Evolutionary conservation across 2,113 vertebrate genomes (phyloP).

Genomic region (Apeltes quadracus): DNA sequence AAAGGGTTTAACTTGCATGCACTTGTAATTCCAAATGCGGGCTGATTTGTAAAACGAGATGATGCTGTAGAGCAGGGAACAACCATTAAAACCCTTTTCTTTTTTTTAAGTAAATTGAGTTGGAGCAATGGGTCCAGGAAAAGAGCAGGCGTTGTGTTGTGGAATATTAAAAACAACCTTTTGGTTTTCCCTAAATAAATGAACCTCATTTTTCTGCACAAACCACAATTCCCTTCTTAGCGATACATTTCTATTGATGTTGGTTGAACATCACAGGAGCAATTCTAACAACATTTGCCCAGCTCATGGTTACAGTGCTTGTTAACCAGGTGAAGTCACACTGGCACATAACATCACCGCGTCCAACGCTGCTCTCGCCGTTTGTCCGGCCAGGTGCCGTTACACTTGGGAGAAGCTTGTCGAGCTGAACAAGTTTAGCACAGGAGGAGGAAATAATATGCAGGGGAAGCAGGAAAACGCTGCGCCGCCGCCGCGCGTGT

Average conservation of each 20-base stretch:
- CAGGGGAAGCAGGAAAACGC: conserved; percentile 42
- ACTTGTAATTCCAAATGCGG: conserved; percentile 56
- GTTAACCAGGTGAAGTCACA: conserved; percentile 24
- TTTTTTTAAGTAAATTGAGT: background rate
- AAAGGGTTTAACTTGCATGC: conserved; percentile 63
- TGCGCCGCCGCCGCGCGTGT: background rate
- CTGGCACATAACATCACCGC: too few species aligned
- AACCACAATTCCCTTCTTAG: conserved; percentile 7
- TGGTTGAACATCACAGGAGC: conserved; percentile 2
- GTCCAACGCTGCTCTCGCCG: conserved; percentile 8
- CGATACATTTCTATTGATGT: background rate
- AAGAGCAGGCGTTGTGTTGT: background rate
- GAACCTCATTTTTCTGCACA: background rate
- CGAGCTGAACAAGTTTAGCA: conserved; percentile 25
- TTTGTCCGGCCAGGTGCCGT: conserved; percentile 22
- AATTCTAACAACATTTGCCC: conserved; percentile 11
- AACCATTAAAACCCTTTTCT: conserved; percentile 1
- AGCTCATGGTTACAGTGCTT: conserved; percentile 13
- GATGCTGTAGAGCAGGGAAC: conserved; percentile 23
- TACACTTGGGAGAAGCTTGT: conserved; percentile 22
- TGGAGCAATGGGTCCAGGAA: background rate
- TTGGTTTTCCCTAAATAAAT: conserved; percentile 8
- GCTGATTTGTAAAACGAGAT: conserved; percentile 61
- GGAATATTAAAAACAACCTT: conserved; percentile 14
- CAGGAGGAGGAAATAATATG: conserved; percentile 32